Conservation (phyloP, 1,140 invertebrate genomes). For the Drosophila ambigua region DNA sequence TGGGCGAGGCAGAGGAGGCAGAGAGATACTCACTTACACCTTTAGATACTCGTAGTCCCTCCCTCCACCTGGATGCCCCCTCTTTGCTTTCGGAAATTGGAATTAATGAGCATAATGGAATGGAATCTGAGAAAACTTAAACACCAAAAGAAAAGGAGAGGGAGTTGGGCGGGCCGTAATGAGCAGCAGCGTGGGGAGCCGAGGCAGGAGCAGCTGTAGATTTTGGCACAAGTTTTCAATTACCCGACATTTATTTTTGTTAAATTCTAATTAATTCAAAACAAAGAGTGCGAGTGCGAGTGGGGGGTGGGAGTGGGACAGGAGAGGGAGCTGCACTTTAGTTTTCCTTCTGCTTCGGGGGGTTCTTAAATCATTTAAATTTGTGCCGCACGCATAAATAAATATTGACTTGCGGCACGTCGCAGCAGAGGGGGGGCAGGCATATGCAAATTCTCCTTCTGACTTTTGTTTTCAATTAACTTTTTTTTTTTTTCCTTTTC, state of each 20-base stretch:
- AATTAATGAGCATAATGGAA: conserved; percentile 72
- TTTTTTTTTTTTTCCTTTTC: conserved; percentile 49
- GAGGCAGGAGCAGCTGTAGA: conserved; percentile 18
- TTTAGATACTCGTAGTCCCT: conserved; percentile 29
- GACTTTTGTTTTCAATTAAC: conserved; percentile 81
- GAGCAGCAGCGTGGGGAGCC: not conserved
- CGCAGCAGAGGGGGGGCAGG: not conserved
- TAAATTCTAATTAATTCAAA: conserved; percentile 79
- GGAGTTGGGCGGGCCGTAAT: no score
- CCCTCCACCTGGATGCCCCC: no score
- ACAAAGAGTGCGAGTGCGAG: conserved; percentile 12
- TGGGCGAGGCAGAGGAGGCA: not conserved
- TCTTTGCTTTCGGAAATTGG: conserved; percentile 33
- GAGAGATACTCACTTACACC: conserved; percentile 27
- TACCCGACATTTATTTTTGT: conserved; percentile 78
- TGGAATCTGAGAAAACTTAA: conserved; percentile 67
- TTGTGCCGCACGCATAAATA: conserved; percentile 68
- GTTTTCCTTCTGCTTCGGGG: conserved; percentile 41
- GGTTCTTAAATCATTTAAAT: conserved; percentile 71
- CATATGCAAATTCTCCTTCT: conserved; percentile 68
- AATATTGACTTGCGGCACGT: conserved; percentile 75
- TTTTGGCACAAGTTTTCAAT: conserved; percentile 64
- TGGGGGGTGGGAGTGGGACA: not conserved
- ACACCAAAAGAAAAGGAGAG: conserved; percentile 17
- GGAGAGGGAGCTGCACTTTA: conserved; percentile 25